Evolutionary conservation across 2,113 vertebrate genomes (phyloP).

Genomic region (Nerophis ophidion): DNA sequence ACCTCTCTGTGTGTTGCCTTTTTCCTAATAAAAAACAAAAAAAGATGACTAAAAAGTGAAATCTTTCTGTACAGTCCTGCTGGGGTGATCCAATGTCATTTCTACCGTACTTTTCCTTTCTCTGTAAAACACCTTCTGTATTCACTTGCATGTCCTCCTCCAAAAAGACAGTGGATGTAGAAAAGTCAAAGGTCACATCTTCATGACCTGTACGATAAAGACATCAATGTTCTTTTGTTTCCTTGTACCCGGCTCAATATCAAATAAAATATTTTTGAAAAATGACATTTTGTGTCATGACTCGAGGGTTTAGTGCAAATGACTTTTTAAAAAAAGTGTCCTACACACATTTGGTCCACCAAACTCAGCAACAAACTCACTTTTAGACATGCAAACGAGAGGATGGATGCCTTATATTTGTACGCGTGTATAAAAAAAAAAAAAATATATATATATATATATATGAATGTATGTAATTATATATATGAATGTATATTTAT

Average conservation of each 20-base stretch:
- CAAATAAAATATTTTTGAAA: conserved; percentile 79
- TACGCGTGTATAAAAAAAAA: no score
- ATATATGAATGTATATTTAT: no score
- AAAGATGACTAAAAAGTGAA: conserved; percentile 58
- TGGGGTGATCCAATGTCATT: conserved; percentile 40
- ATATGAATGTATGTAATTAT: no score
- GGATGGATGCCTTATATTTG: no score
- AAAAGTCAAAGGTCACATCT: conserved; percentile 57
- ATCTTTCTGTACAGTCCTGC: conserved; percentile 63
- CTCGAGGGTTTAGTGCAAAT: no score
- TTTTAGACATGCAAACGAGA: no score
- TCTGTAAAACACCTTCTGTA: conserved; percentile 56
- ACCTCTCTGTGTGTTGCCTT: conserved; percentile 73
- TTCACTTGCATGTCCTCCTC: conserved; percentile 72
- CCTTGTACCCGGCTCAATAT: conserved; percentile 72
- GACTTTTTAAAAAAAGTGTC: no score
- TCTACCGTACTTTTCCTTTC: conserved; percentile 45
- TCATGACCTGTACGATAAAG: conserved; percentile 65
- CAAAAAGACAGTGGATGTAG: conserved; percentile 58
- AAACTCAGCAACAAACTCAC: no score
- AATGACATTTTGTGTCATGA: conserved; percentile 32
- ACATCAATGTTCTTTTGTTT: conserved; percentile 66
- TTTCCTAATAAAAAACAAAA: conserved; percentile 71
- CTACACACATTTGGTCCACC: no score
- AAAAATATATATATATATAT: no score